phyloP scores from a whole-genome alignment of 2,113 vertebrate genomes.

The Pipa parva region DNA sequence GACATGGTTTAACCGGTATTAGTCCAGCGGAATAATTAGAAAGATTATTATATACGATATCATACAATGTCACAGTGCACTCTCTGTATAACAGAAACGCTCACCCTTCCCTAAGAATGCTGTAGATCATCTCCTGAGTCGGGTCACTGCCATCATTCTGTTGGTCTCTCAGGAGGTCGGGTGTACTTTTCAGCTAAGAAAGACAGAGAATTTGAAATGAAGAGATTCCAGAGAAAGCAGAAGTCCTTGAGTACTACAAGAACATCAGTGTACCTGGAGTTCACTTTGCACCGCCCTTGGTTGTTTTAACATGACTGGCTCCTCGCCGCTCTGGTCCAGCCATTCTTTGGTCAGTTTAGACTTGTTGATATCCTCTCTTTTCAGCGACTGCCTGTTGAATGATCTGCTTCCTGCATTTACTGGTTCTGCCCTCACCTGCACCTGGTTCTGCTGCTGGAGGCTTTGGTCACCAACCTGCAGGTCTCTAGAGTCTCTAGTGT shows the following conservation, averaged over 20 bases:
- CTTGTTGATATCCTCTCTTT: constrained; percentile 17
- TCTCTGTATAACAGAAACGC: background rate
- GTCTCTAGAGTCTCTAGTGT: background rate
- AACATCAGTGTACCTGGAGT: constrained; percentile 73
- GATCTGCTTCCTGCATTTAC: background rate
- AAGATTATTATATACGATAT: too few species aligned
- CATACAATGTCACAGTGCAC: too few species aligned
- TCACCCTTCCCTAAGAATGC: constrained; percentile 82
- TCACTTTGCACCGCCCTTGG: constrained; percentile 54
- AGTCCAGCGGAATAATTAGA: background rate
- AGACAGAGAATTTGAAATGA: constrained; percentile 38
- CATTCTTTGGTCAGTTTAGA: constrained; percentile 51
- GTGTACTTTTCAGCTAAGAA: constrained; percentile 78
- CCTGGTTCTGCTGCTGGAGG: background rate
- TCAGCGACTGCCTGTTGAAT: rapidly evolving
- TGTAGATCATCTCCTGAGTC: constrained; percentile 70
- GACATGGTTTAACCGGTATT: background rate
- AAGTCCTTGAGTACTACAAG: too few species aligned
- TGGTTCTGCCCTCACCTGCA: rapidly evolving
- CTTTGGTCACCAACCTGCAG: background rate
- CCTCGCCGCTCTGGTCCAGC: constrained; percentile 44
- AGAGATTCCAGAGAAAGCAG: too few species aligned
- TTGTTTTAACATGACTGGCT: constrained; percentile 21
- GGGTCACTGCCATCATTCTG: constrained; percentile 64
- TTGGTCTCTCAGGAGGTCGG: constrained; percentile 88